These are phyloP conservation scores for Helicoverpa zea DNA, from an alignment of 1,140 invertebrate species.

Conservation along the genomic window DNA sequence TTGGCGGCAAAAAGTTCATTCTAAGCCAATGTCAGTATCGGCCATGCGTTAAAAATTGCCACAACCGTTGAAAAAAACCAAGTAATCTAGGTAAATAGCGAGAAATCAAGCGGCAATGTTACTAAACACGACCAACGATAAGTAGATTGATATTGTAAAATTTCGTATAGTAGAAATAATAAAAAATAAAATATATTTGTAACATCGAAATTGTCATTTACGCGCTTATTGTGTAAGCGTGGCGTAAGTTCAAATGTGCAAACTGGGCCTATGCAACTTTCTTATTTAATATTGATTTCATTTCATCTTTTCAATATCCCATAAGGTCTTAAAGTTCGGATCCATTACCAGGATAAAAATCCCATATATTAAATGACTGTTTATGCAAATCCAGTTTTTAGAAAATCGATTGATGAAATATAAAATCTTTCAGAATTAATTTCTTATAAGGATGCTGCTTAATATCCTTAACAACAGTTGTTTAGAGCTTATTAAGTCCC, in stretches of 20 bases:
- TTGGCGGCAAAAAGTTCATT: slow-evolving; percentile 72
- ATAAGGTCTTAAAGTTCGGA: too few species aligned
- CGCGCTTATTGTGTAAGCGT: slow-evolving; percentile 31
- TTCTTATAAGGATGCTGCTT: too few species aligned
- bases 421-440: too few species aligned
- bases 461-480: not conserved
- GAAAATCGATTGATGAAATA: not conserved
- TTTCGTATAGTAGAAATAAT: slow-evolving; percentile 15
- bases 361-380: too few species aligned
- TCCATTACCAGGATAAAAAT: too few species aligned
- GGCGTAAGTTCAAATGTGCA: slow-evolving; percentile 17
- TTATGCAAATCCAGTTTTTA: too few species aligned
- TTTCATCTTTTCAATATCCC: too few species aligned
- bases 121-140: slow-evolving; percentile 70
- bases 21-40: slow-evolving; percentile 76
- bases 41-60: slow-evolving; percentile 81
- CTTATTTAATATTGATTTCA: too few species aligned
- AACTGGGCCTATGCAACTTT: not conserved
- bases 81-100: slow-evolving; percentile 83
- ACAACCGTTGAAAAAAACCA: slow-evolving; percentile 78
- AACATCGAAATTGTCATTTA: slow-evolving; percentile 35
- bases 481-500: not conserved
- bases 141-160: slow-evolving; percentile 61
- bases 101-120: slow-evolving; percentile 78
- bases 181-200: slow-evolving; percentile 31